Evolutionary conservation across 2,113 vertebrate species (phyloP), one percentile per base, ranked within the genome.

Genomic region (Leptocoma aspasia): DNA sequence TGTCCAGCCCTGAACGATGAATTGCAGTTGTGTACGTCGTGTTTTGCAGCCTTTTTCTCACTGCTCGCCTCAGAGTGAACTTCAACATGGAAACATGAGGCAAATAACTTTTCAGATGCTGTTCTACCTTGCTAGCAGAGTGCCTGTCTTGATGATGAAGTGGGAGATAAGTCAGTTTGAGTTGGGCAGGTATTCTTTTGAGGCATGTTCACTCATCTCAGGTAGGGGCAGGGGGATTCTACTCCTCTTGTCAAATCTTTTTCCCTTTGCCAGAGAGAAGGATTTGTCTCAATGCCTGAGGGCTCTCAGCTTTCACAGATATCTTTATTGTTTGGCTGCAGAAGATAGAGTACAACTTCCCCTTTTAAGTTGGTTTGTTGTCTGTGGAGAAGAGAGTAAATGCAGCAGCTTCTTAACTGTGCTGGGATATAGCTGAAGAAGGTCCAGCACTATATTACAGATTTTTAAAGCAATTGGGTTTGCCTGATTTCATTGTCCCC

Each of bases 321-420:
- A 44, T 86, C 52, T 94, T 49, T 82, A 14, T 90, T 31, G 0
- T 60, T 81, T 94, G 80, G 76, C 86, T 52, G 41, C 68, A 75
- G 91, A 95, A 94, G 91, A 91, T 37, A 53, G 89, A 89, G 22
- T 85, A 65, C 47, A 70, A 64, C 39, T 80, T 92, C 33, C 41
- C 39, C 42, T 82, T 95, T 89, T 83, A 81, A 83, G 91, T 15
- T 68, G 37, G 18, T 76, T 93, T 86, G 54, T 47, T 91, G 23
- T 59, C 37, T 94, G 52, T 82, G 31, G 69, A 89, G 75, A 63
- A 69, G 60, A 68, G 31, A 44, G n/a, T 63, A 64, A 91, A 81
- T 37, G 61, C 44, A 85, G 87, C n/a, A 90, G 85, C 50, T 82
- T 94, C 45, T 0, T 92, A 69, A 60, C 73, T 49, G 47, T 37